Percentiles rank a stretch among this genome's conserved stretches.
phyloP scores from a whole-genome alignment of 2,888 invertebrate genomes.

The Sisyra nigra region DNA sequence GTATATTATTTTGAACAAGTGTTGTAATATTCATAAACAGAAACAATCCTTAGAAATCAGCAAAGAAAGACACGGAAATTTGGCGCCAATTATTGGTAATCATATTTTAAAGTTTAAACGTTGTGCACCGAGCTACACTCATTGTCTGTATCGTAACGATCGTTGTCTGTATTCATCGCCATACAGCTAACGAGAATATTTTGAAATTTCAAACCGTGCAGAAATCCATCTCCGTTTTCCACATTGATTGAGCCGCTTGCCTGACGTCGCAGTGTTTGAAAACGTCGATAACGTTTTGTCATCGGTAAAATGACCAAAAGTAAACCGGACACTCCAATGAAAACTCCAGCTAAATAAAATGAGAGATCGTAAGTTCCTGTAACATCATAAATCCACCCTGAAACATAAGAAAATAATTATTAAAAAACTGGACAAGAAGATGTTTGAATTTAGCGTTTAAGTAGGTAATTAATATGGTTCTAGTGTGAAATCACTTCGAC shows the following conservation, averaged over 20 bases:
- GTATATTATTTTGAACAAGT: too few relatives aligned
- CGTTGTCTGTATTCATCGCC: constrained; percentile 12
- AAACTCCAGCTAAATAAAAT: constrained; percentile 66
- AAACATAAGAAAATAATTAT: constrained; percentile 16
- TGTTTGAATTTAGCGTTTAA: background rate
- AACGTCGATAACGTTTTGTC: constrained; percentile 21
- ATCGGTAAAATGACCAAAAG: constrained; percentile 32
- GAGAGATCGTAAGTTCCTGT: constrained; percentile 62
- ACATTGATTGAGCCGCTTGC: constrained; percentile 15
- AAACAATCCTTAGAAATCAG: too few relatives aligned
- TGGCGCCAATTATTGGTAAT: too few relatives aligned
- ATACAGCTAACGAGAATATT: constrained; percentile 18
- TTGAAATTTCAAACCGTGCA: constrained; percentile 17
- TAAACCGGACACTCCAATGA: constrained; percentile 59
- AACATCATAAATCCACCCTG: constrained; percentile 70
- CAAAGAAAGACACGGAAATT: too few relatives aligned
- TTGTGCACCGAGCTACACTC: constrained; percentile 2
- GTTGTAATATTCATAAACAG: too few relatives aligned
- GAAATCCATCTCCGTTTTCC: constrained; percentile 9
- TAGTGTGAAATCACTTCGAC: too few relatives aligned
- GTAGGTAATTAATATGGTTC: too few relatives aligned
- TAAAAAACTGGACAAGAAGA: background rate
- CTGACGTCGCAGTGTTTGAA: constrained; percentile 19
- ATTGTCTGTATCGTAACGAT: too few relatives aligned
- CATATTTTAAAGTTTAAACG: background rate